Evolutionary conservation across 2,888 invertebrate genomes (phyloP), one percentile per base, ranked within the genome.

Genomic region (Noctua janthe): DNA sequence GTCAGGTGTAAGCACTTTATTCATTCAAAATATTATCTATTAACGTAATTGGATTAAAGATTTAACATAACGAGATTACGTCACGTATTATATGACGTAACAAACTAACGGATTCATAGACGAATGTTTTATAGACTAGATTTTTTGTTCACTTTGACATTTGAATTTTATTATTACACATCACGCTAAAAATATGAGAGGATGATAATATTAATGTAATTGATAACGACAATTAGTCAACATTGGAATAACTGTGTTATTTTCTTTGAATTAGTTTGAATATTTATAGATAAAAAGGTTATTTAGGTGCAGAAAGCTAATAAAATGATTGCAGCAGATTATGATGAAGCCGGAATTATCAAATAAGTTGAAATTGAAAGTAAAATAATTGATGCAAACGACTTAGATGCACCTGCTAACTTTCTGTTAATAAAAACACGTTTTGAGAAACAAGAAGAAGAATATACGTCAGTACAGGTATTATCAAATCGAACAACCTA

Each of bases 41-140:
- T 71, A 75, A 20, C 13, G 49, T 86, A 87, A 87, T 86, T 87
- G 81, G 84, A 84, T 87, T 78, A 84, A 76, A 71, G n/a, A 47
- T 71, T 76, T 74, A 80, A 76, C 56, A 78, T 69, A 64, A 71
- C 59, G 51, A 71, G 59, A 72, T 86, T 78, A 84, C 74, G 76
- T 67, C 71, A 81, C n/a, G 13, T 69, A 62, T 11, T 47, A 29
- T 70, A n/a, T 74, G 70, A 80, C 64, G 62, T 69, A 80, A 76
- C 10, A 39, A 20, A 49, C 56, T 29, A 23, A 67, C 7, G 15
- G 39, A 69, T 23, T 17, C 35, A 76, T 49, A 47, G 47, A 64
- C n/a, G 2, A 56, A 62, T 71, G 10, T 74, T 71, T 47, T 15
- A 35, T 49, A 56, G 54, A 71, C 23, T 47, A 59, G 39, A 6